Evolutionary conservation across 2,113 vertebrate genomes (phyloP), one percentile per base, ranked within the genome.

Genomic region (Galemys pyrenaicus): DNA sequence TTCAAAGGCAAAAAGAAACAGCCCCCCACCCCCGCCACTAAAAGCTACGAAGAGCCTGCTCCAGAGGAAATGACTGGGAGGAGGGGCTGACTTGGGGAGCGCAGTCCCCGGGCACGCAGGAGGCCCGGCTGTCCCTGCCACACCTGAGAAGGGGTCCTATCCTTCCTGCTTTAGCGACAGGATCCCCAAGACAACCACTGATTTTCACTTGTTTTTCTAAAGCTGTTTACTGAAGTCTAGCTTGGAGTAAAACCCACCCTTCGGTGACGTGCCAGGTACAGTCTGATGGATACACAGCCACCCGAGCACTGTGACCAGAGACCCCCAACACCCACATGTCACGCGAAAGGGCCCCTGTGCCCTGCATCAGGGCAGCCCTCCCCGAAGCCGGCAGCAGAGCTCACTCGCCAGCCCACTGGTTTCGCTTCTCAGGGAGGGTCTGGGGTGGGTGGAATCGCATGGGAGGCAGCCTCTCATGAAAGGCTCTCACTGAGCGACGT

Each of bases 321-420:
- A 49, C 39, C 49, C 49, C 19, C 5, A 51, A 22, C 64, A 89
- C 5, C 3, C 9, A 30, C 39, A 22, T 8, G 15, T 30, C 4
- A 8, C 46, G 3, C 0, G 4, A 60, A 79, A 10, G 3, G 44
- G 24, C 83, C 11, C 35, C 5, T 0, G 13, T 11, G 26, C 6
- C 10, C 0, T 35, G 9, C 22, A 60, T 1, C 28, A 13, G 10
- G 22, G 11, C 12, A 24, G n/a, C n/a, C 20, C 17, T 4, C 35
- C 17, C 56, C 6, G 30, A 3, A 10, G 5, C 62, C 28, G 79
- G 26, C 32, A 28, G 75, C 54, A 19, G 81, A 35, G 49, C 51
- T 83, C 32, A 13, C 26, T 46, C 28, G 68, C 91, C 35, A 28
- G 62, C 62, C 44, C 39, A 65, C 5, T 0, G 32, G 84, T 44